Evolutionary conservation across 2,797 vertebrate genomes (phyloP), one percentile per base, ranked within the genome.

Genomic region (Gadopsis marmoratus): DNA sequence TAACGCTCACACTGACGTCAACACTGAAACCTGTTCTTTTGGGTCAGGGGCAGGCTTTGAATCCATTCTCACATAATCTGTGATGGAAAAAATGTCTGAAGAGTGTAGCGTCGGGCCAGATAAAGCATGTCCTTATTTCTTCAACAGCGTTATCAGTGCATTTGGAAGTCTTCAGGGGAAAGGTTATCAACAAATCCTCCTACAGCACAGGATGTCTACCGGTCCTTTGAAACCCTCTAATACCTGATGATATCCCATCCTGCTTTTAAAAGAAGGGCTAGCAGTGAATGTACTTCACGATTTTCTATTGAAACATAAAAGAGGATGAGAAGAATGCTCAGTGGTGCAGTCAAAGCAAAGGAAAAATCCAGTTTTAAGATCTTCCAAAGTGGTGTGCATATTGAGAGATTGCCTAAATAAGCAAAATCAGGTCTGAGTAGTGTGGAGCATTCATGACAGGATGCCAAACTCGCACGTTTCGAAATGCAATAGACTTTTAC

Each of bases 131-230:
- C 65, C 47, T 56, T 41, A 43, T 83, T 86, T 74, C 77, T 74
- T 79, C 60, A 35, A 14, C 55, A 17, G 85, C 10, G 56, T 53
- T 86, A 87, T 68, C 63, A 41, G 74, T 12, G 73, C 61, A 14
- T 86, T 68, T 48, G 17, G 71, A 85, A 83, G 80, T 82, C 84
- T 78, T 73, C 54, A 13, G 82, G 85, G 45, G 79, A 90, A 89
- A 91, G 87, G 89, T 91, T 90, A 91, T 87, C 88, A 53, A 48
- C 71, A 77, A 84, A 90, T 83, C 76, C 79, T 83, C 74, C 77
- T 19, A 7, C 64, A 73, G 81, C 74, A 56, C 77, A 48, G 55
- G 41, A 35, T 26, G 77, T 58, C 76, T 66, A 48, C 65, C 64
- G 74, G 81, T 89, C 76, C 79, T 87, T 88, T 79, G 75, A 88